Percentiles rank a stretch among this genome's conserved stretches.
These are phyloP conservation scores for Anadara kagoshimensis DNA, from an alignment of 1,140 invertebrate species.

Conservation along the genomic window DNA sequence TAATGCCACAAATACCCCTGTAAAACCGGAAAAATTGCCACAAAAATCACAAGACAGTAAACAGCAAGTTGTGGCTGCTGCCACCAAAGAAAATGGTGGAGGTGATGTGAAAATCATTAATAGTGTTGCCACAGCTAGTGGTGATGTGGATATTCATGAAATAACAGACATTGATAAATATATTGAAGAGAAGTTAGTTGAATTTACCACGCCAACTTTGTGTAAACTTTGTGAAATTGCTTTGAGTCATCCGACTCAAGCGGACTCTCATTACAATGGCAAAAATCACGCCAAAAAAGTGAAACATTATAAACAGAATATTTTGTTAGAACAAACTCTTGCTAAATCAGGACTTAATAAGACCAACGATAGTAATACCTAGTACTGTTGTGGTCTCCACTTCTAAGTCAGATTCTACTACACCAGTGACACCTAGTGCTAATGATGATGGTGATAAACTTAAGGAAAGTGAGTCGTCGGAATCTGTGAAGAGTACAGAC, in stretches of 20 bases:
- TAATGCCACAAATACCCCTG: too few relatives aligned
- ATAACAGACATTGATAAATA: slow-evolving; percentile 33
- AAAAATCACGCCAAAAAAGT: slow-evolving; percentile 63
- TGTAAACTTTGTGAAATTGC: slow-evolving; percentile 58
- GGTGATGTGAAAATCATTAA: background rate
- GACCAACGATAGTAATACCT: too few relatives aligned
- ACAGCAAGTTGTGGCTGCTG: background rate
- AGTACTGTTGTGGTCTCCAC: too few relatives aligned
- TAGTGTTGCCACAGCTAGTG: background rate
- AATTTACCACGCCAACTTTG: slow-evolving; percentile 46
- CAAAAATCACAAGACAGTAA: too few relatives aligned
- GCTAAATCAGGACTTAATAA: background rate
- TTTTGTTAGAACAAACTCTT: slow-evolving; percentile 22
- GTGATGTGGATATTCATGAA: slow-evolving; percentile 8
- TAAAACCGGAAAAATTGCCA: too few relatives aligned
- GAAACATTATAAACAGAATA: slow-evolving; percentile 40
- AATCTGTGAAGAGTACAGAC: too few relatives aligned
- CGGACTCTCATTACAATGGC: slow-evolving; percentile 56
- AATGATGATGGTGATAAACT: too few relatives aligned
- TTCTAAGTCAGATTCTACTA: too few relatives aligned
- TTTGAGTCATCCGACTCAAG: slow-evolving; percentile 52
- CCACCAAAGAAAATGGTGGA: background rate
- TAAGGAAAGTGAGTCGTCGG: too few relatives aligned
- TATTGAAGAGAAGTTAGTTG: slow-evolving; percentile 36
- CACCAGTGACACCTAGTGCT: too few relatives aligned